Base-by-base conservation (phyloP, 2,888 invertebrate genomes). In the Drosophila mimetica region DNA sequence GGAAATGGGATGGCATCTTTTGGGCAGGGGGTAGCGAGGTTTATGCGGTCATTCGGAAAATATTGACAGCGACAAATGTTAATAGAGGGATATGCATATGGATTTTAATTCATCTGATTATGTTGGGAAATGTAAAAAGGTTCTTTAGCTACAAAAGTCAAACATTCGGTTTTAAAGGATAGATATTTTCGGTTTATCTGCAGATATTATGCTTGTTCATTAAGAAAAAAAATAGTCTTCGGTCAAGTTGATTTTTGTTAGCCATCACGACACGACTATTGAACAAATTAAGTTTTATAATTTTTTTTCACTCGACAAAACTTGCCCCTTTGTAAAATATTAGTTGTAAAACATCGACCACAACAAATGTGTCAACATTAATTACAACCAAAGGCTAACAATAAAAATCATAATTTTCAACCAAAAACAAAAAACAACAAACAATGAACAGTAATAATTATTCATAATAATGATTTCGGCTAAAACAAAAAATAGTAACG, bases 41-140 rank as follows among this genome's bases (percentile, higher is more conserved):
- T 52, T 47, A 47, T 36, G 67, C n/a, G 59, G 51, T 39, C 60
- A 47, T 37, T 66, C 70, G 64, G 59, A 61, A 71, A 67, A 74
- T 85, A 83, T 85, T 89, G 89, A 90, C 89, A 90, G 75, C 86
- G 77, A 89, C 85, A 77, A 89, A 89, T 89, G 85, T 73, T 54
- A 65, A 65, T 65, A 22, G 36, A 32, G 32, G 32, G 66, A 53
- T 65, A 53, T 44, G 28, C 36, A 36, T 39, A 65, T 30, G 14
- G 18, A 25, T 46, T 32, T 36, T 32, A 30, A 51, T n/a, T 22
- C 14, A n/a, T 44, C n/a, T 64, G 73, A 55, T 71, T 73, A 61
- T 58, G 67, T 13, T 2, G 18, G 14, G 9, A 58, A 4, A n/a
- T 51, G 2, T 1, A 11, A 18, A 14, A 20, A 36, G 8, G 14